phyloP scores from a whole-genome alignment of 2,113 vertebrate genomes.

The Tenrec ecaudatus region DNA sequence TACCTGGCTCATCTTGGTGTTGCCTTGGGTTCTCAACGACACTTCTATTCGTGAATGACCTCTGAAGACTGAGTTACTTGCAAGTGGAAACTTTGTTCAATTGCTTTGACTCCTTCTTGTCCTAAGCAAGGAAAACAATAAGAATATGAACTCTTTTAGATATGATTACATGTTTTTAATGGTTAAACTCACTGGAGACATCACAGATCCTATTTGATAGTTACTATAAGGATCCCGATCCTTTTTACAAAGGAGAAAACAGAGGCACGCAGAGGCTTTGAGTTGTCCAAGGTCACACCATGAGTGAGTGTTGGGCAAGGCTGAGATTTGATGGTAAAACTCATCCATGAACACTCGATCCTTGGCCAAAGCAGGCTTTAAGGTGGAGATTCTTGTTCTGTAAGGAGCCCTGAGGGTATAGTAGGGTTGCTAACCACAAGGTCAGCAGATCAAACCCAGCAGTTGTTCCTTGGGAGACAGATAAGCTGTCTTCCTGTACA shows the following conservation, averaged over 20 bases:
- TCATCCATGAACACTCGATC: not conserved
- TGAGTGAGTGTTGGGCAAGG: not conserved
- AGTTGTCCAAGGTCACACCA: not conserved
- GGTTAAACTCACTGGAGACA: too few species aligned
- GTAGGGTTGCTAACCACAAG: too few species aligned
- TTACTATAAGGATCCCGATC: not conserved
- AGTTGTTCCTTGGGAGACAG: too few species aligned
- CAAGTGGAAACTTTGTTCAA: not conserved
- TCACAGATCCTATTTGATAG: not conserved
- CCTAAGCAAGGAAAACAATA: too few species aligned
- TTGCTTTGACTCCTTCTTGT: not conserved
- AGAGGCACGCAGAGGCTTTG: not conserved
- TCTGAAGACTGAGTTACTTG: not conserved
- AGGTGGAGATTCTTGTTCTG: not conserved
- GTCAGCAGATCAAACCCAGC: too few species aligned
- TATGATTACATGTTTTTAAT: too few species aligned
- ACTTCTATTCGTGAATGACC: slow-evolving; percentile 33
- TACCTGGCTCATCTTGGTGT: not conserved
- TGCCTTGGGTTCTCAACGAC: not conserved
- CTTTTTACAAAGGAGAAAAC: not conserved
- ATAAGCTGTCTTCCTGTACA: too few species aligned
- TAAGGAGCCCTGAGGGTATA: too few species aligned
- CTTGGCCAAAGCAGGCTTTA: not conserved
- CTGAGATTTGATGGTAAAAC: not conserved
- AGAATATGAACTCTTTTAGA: too few species aligned